Evolutionary conservation across 2,888 invertebrate species (phyloP).

Genomic region (Mythimna vitellina): DNA sequence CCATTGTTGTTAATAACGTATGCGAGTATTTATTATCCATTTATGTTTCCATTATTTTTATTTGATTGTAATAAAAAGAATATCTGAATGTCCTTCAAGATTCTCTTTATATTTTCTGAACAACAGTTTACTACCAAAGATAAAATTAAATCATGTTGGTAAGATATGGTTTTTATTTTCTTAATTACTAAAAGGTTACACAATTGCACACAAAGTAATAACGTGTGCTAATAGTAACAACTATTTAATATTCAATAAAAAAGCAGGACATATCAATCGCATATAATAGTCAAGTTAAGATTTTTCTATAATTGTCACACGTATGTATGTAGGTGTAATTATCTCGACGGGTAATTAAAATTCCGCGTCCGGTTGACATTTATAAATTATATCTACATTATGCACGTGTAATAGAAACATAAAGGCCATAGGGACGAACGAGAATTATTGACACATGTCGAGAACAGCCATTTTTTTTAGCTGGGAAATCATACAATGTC

Average conservation of each 20-base stretch:
- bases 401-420: conserved; percentile 20
- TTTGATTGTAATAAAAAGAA: not conserved
- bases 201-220: not conserved
- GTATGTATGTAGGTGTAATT: conserved; percentile 14
- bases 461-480: not conserved
- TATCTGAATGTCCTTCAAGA: not conserved
- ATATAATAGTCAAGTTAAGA: conserved; percentile 26
- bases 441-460: conserved; percentile 30
- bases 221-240: not conserved
- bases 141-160: not conserved
- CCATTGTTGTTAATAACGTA: too few relatives aligned
- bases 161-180: not conserved
- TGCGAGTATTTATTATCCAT: not conserved
- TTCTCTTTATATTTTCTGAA: not conserved
- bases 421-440: conserved; percentile 24
- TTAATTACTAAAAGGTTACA: not conserved
- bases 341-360: conserved; percentile 19
- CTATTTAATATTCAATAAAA: conserved; percentile 2
- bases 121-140: not conserved
- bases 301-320: conserved; percentile 46
- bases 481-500: too few relatives aligned
- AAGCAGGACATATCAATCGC: conserved; percentile 32
- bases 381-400: conserved; percentile 32
- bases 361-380: conserved; percentile 49
- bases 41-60: not conserved